Evolutionary conservation across 2,797 vertebrate species (phyloP), one percentile per base, ranked within the genome.

Genomic region (Carapus acus): DNA sequence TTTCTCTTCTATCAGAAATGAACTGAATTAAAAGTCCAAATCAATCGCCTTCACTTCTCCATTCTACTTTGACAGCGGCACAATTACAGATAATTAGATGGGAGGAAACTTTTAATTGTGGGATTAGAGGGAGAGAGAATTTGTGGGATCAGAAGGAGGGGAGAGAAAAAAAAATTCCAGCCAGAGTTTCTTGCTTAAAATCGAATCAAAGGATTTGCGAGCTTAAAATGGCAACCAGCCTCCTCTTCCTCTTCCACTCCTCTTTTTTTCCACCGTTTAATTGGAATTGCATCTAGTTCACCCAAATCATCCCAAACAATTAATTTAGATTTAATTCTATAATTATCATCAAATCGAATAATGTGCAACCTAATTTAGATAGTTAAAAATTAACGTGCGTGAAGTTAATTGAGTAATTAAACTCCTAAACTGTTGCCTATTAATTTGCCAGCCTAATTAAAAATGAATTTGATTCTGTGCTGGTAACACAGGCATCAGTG

Each of bases 321-420:
- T 96, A 97, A 97, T 97, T 95, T 95, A 94, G 94, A 97, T 97
- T 97, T 97, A 97, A 97, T 97, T 97, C 94, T 96, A 94, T 96
- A 97, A 97, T 97, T 97, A 97, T 98, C 94, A 95, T 93, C 92
- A 97, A 97, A 98, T 97, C 94, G 93, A 97, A 94, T 96, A 97
- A 97, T 96, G 94, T 94, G 94, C 94, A 92, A 96, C 93, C 96
- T 95, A 96, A 97, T 97, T 96, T 97, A 97, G 94, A 97, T 95
- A 95, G 94, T 97, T 96, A 97, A 97, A 97, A 97, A 97, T 98
- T 96, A 97, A 97, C 93, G 94, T 92, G 93, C 93, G 90, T 96
- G 93, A 96, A 95, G 93, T 97, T 98, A 97, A 97, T 97, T 97
- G 94, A 98, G 94, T 98, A 98, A 98, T 98, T 98, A 98, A 98